Evolutionary conservation across 2,113 vertebrate genomes (phyloP).

Genomic region (Micronycteris hirsuta): DNA sequence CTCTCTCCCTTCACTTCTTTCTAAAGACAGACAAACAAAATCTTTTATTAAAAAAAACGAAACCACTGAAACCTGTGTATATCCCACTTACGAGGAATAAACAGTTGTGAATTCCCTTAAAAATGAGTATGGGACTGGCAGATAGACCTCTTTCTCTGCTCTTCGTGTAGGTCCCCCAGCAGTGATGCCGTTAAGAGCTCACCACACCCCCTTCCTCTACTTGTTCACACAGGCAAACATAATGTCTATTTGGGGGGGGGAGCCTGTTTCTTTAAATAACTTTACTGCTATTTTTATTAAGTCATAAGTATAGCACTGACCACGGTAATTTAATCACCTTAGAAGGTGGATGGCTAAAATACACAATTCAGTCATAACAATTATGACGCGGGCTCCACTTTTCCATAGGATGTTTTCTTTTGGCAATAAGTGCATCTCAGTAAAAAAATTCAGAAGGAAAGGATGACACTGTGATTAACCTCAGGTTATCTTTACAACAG

Average conservation of each 20-base stretch:
- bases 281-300: slow-evolving; percentile 25
- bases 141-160: background rate
- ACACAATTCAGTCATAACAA: background rate
- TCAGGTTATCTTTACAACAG: background rate
- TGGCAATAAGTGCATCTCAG: background rate
- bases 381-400: background rate
- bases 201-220: background rate
- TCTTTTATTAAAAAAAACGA: background rate
- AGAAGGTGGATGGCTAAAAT: background rate
- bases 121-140: background rate
- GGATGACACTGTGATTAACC: background rate
- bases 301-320: background rate
- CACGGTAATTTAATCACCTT: background rate
- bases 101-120: background rate
- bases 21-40: too few relatives aligned
- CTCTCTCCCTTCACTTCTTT: too few relatives aligned
- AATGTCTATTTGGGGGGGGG: background rate
- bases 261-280: slow-evolving; percentile 15
- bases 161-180: background rate
- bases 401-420: background rate
- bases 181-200: background rate
- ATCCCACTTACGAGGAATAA: background rate
- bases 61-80: background rate
- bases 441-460: background rate
- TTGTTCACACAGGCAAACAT: background rate